Percentiles rank a stretch among this genome's conserved stretches.
Evolutionary conservation across 1,140 invertebrate genomes (phyloP).

Genomic region (Lepidurus apus): DNA sequence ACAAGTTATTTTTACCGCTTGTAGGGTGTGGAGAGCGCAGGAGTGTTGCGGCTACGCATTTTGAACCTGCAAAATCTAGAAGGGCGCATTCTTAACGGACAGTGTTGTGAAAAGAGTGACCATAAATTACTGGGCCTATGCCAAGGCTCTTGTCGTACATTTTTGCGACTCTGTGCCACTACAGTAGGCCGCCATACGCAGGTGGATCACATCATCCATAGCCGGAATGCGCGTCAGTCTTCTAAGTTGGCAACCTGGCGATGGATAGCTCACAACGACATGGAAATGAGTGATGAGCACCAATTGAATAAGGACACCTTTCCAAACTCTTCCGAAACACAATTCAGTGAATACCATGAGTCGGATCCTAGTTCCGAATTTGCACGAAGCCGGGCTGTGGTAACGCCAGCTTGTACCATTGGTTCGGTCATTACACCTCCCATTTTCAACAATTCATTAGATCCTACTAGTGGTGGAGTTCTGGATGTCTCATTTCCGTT

Average conservation of each 20-base stretch:
- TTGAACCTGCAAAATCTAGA: background rate
- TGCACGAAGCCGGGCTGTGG: background rate
- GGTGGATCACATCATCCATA: background rate
- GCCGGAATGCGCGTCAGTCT: background rate
- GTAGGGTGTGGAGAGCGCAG: background rate
- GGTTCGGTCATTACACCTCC: background rate
- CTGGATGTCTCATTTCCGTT: background rate
- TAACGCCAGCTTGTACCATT: background rate
- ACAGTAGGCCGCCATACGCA: background rate
- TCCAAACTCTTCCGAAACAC: background rate
- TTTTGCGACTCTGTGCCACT: conserved; percentile 6
- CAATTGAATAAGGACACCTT: background rate
- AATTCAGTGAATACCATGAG: background rate
- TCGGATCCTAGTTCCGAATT: background rate
- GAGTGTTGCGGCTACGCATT: background rate
- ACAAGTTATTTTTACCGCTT: background rate
- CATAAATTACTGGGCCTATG: background rate
- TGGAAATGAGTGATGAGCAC: background rate
- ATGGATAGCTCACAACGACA: background rate
- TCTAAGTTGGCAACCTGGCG: background rate
- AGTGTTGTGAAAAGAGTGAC: background rate
- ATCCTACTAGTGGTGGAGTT: background rate
- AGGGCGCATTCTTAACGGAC: background rate
- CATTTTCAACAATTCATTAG: background rate
- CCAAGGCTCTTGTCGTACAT: background rate